Percentiles rank a stretch among this genome's conserved stretches.
Evolutionary conservation across 1,140 invertebrate genomes (phyloP).

Genomic region (Meloidogyne hapla): DNA sequence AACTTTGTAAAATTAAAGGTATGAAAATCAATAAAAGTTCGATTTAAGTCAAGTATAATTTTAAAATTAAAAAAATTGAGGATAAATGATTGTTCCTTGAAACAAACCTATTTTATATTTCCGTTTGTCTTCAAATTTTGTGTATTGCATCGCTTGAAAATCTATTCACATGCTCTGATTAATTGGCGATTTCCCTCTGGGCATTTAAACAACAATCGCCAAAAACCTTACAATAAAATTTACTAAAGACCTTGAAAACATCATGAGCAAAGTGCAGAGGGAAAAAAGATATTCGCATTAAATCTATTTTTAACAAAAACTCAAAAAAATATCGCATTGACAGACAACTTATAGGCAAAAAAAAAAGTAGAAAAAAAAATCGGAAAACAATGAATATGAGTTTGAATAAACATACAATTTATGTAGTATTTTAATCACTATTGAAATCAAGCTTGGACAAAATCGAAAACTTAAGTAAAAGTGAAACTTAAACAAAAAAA

Average conservation of each 20-base stretch:
- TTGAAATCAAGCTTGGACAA: too few species aligned
- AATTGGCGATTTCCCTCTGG: not conserved
- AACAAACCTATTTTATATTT: not conserved
- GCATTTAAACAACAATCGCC: not conserved
- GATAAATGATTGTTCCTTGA: not conserved
- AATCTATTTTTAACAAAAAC: not conserved
- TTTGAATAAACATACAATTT: too few species aligned
- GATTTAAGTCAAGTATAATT: too few species aligned
- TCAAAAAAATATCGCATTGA: not conserved
- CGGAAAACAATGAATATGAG: too few species aligned
- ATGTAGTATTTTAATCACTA: too few species aligned
- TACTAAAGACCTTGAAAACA: slow-evolving; percentile 1
- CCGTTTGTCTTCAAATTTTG: not conserved
- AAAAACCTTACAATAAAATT: not conserved
- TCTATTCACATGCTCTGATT: not conserved
- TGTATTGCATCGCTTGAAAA: not conserved
- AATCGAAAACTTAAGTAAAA: too few species aligned
- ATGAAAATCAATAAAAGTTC: too few species aligned
- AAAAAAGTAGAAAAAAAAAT: too few species aligned
- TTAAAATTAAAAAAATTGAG: too few species aligned
- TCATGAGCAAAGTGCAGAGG: not conserved
- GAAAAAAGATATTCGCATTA: not conserved
- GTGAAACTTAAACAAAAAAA: too few species aligned
- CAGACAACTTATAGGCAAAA: not conserved
- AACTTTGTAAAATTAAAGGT: too few species aligned